Evolutionary conservation across 2,888 invertebrate genomes (phyloP).

Genomic region (Ormyrus nitidulus): DNA sequence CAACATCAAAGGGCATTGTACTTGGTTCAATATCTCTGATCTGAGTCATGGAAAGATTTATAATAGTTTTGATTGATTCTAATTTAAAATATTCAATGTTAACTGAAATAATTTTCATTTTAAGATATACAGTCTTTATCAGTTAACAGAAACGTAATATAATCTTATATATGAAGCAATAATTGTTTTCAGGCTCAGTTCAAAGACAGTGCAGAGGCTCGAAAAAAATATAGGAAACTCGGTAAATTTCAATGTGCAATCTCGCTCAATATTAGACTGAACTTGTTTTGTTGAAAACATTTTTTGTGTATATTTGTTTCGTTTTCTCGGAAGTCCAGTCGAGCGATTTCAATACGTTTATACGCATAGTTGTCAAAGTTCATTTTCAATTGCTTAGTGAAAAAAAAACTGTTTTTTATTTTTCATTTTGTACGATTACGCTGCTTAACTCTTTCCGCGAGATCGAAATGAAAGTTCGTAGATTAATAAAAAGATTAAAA

Average conservation of each 20-base stretch:
- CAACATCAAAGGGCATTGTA: conserved; percentile 19
- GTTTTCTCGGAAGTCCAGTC: conserved; percentile 48
- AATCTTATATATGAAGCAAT: too few relatives aligned
- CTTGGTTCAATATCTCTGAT: conserved; percentile 3
- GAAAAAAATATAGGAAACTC: conserved; percentile 16
- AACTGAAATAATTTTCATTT: too few relatives aligned
- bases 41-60: background rate
- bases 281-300: conserved; percentile 44
- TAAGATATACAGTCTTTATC: too few relatives aligned
- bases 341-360: conserved; percentile 41
- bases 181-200: too few relatives aligned
- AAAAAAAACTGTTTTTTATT: background rate
- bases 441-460: background rate
- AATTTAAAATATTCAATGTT: too few relatives aligned
- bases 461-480: background rate
- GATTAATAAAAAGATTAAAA: background rate
- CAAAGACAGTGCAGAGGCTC: background rate
- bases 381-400: conserved; percentile 18
- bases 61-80: conserved; percentile 8
- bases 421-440: too few relatives aligned
- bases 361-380: conserved; percentile 22
- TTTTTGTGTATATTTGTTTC: conserved; percentile 49
- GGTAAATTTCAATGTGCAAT: conserved; percentile 53
- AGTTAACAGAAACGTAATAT: too few relatives aligned
- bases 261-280: conserved; percentile 49